Conservation (phyloP, 2,888 invertebrate genomes). For the Plebejus melissa region DNA sequence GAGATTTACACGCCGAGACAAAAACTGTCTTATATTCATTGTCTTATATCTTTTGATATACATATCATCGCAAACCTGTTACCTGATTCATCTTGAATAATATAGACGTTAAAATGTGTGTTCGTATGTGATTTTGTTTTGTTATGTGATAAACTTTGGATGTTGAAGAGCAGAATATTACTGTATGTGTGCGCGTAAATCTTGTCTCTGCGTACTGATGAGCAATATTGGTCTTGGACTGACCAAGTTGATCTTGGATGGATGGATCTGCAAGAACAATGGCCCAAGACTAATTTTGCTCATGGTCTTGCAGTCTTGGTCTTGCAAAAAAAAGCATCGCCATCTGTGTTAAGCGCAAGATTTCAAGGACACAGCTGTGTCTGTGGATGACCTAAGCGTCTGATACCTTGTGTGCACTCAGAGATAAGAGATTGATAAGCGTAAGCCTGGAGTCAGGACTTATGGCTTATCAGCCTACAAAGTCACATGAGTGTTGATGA, state of each 20-base stretch:
- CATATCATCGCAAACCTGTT: neutral
- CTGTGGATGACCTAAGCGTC: neutral
- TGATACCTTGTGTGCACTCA: neutral
- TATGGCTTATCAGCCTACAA: neutral
- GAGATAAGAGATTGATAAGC: constrained; percentile 10
- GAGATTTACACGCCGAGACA: neutral
- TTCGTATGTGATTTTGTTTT: neutral
- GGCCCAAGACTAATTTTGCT: too few relatives aligned
- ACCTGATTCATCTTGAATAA: neutral
- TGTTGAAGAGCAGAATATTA: too few relatives aligned
- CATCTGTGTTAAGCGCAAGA: too few relatives aligned
- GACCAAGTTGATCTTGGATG: too few relatives aligned
- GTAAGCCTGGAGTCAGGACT: neutral
- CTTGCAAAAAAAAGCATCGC: too few relatives aligned
- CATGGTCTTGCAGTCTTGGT: too few relatives aligned
- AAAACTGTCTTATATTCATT: neutral
- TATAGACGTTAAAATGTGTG: neutral
- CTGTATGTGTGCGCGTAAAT: too few relatives aligned
- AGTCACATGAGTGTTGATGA: neutral
- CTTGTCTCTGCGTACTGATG: too few relatives aligned
- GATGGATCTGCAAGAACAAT: too few relatives aligned
- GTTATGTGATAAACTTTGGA: neutral
- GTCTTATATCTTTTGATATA: neutral
- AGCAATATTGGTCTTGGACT: too few relatives aligned
- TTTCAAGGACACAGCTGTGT: neutral